A percentile compares a stretch with the other conserved stretches of the same genome.
Conservation (phyloP, 30 jellyfish, hydroid and myxozoan genomes). For the Clytia hemisphaerica region DNA sequence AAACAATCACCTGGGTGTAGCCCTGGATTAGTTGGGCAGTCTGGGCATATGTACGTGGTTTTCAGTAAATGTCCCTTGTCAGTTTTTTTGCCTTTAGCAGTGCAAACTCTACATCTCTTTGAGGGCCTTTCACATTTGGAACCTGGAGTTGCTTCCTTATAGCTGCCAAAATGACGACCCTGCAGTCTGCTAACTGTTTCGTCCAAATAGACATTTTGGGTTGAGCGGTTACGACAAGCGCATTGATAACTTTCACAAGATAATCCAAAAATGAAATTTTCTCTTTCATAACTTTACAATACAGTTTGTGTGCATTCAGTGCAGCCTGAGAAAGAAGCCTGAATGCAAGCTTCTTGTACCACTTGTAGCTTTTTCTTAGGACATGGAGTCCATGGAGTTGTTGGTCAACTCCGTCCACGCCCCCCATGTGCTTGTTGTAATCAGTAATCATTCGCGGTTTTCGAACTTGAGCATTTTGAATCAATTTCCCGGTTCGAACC, state of each 20-base stretch:
- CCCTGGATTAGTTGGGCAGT: too few relatives aligned
- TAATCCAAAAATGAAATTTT: not conserved
- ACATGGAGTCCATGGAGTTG: not conserved
- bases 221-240: not conserved
- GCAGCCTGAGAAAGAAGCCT: not conserved
- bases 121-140: not conserved
- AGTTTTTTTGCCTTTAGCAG: not conserved
- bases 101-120: constrained; percentile 3
- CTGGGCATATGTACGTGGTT: not conserved
- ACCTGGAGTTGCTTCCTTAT: not conserved
- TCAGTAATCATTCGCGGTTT: not conserved
- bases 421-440: not conserved
- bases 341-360: constrained; percentile 1
- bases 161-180: too few relatives aligned
- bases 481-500: not conserved
- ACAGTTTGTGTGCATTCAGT: too few relatives aligned
- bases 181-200: too few relatives aligned
- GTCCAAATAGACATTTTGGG: too few relatives aligned
- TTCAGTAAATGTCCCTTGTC: not conserved
- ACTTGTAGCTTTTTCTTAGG: not conserved
- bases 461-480: not conserved
- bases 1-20: too few relatives aligned
- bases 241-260: not conserved
- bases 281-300: not conserved
- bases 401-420: constrained; percentile 6